Evolutionary conservation across 1,140 invertebrate species (phyloP).

Genomic region (Calosoma granatense): DNA sequence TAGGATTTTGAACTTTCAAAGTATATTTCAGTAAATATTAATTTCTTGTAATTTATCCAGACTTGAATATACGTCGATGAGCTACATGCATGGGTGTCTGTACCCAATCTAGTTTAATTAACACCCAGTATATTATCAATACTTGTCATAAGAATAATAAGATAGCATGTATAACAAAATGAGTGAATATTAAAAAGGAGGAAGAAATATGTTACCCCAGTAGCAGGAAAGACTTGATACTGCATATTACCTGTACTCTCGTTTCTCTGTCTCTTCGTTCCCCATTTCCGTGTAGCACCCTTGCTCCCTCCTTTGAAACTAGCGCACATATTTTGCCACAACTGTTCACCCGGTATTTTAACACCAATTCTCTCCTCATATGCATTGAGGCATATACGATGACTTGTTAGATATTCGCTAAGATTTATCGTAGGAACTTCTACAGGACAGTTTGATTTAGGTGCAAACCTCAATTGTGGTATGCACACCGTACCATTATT

Average conservation of each 20-base stretch:
- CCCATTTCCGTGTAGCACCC: constrained; percentile 10
- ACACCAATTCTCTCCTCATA: constrained; percentile 56
- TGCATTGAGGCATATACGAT: constrained; percentile 60
- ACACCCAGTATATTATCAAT: too few species aligned
- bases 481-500: constrained; percentile 20
- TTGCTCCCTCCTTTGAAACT: constrained; percentile 11
- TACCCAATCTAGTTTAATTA: too few species aligned
- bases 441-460: constrained; percentile 47
- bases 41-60: too few species aligned
- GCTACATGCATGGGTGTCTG: too few species aligned
- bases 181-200: too few species aligned
- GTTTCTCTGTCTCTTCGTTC: constrained; percentile 41
- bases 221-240: too few species aligned
- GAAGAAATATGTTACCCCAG: too few species aligned
- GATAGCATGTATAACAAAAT: too few species aligned
- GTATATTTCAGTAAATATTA: too few species aligned
- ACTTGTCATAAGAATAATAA: too few species aligned
- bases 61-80: too few species aligned
- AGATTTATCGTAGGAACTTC: constrained; percentile 59
- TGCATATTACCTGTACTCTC: constrained; percentile 39
- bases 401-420: constrained; percentile 60
- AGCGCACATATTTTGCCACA: constrained; percentile 11
- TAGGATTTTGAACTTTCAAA: too few species aligned
- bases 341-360: constrained; percentile 38
- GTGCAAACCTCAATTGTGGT: constrained; percentile 34